Percentiles rank a stretch among this genome's conserved stretches.
Evolutionary conservation across 1,140 invertebrate species (phyloP).

Genomic region (Musca vetustissima): DNA sequence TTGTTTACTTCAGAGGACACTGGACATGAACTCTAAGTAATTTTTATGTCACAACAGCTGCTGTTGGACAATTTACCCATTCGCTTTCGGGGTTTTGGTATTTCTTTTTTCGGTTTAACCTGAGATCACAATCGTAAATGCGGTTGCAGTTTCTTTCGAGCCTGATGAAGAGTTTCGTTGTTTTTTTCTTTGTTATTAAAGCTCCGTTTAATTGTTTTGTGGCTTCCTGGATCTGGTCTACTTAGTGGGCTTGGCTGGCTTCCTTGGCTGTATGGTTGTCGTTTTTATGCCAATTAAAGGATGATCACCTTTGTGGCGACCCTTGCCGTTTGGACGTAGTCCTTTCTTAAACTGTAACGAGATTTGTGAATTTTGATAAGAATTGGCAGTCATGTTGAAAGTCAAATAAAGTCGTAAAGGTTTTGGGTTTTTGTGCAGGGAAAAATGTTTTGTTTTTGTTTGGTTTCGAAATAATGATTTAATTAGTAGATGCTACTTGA

Average conservation of each 20-base stretch:
- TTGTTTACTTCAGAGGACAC: not conserved
- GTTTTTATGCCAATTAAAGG: conserved; percentile 16
- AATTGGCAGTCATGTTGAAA: conserved; percentile 19
- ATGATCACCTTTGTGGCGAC: not conserved
- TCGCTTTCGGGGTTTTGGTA: too few relatives aligned
- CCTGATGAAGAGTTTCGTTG: not conserved
- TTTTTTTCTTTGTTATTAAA: not conserved
- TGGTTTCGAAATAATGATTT: too few relatives aligned
- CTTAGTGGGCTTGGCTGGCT: not conserved
- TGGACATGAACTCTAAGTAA: conserved; percentile 18
- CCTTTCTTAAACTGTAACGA: too few relatives aligned
- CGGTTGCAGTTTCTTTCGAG: conserved; percentile 11
- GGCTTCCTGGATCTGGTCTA: not conserved
- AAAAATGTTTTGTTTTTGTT: too few relatives aligned
- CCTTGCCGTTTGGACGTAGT: not conserved
- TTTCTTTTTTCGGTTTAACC: too few relatives aligned
- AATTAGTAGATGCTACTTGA: too few relatives aligned
- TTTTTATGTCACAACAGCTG: conserved; percentile 14
- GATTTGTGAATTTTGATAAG: conserved; percentile 6
- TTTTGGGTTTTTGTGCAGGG: not conserved
- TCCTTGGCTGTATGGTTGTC: not conserved
- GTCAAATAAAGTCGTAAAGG: conserved; percentile 23
- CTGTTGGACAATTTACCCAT: not conserved
- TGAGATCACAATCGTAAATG: conserved; percentile 17
- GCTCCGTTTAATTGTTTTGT: conserved; percentile 11